Evolutionary conservation across 1,140 invertebrate species (phyloP).

Genomic region (Varroa destructor): DNA sequence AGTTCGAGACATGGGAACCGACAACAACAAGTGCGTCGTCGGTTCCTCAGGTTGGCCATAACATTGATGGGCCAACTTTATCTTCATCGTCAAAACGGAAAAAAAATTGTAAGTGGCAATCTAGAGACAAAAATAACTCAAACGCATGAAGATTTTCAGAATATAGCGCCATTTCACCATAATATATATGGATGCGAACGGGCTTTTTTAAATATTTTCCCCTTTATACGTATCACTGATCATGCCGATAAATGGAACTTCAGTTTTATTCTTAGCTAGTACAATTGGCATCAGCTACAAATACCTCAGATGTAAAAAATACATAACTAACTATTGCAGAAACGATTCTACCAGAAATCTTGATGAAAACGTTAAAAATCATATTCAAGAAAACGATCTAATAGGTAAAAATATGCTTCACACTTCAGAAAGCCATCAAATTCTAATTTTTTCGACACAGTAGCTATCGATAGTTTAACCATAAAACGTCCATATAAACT

Average conservation of each 20-base stretch:
- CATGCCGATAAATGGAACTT: background rate
- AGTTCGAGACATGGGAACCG: background rate
- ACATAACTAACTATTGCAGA: no score
- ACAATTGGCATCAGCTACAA: no score
- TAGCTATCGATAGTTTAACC: no score
- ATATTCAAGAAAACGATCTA: no score
- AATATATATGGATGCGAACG: background rate
- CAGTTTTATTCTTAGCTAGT: no score
- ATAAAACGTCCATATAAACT: no score
- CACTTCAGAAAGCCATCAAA: no score
- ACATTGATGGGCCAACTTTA: background rate
- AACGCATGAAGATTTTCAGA: background rate
- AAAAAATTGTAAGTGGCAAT: background rate
- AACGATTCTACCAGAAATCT: no score
- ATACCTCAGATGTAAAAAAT: no score
- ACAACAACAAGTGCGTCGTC: background rate
- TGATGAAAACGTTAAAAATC: no score
- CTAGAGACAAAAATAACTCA: background rate
- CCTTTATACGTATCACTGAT: background rate
- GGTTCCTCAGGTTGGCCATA: background rate
- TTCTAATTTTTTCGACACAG: no score
- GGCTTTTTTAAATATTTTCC: background rate
- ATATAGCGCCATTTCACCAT: background rate
- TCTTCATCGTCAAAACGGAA: slow-evolving; percentile 13
- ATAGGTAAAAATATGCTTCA: no score